These are phyloP conservation scores for Desmodus rotundus DNA, from an alignment of 2,113 vertebrate genomes.

Conservation along the genomic window DNA sequence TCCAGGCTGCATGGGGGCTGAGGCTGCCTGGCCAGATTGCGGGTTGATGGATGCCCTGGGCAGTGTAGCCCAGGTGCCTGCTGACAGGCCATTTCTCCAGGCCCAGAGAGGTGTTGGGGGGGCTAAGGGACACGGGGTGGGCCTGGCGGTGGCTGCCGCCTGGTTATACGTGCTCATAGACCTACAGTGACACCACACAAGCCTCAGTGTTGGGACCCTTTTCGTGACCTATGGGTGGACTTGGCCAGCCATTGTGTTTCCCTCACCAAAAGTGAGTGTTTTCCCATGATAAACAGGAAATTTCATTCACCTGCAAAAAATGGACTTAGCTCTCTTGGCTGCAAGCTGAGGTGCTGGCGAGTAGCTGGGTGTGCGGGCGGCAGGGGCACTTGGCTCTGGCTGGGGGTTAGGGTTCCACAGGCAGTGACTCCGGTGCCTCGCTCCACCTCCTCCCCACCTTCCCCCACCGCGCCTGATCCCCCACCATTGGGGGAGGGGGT, in stretches of 20 bases:
- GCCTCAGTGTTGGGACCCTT: neutral
- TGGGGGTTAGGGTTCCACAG: neutral
- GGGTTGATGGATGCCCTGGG: accelerated
- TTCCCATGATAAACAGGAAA: constrained; percentile 59
- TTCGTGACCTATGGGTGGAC: neutral
- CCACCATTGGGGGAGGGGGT: accelerated
- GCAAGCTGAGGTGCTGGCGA: neutral
- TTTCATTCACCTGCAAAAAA: constrained; percentile 45
- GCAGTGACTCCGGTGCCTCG: neutral
- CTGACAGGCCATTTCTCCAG: neutral
- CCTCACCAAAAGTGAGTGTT: neutral
- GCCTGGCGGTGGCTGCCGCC: neutral
- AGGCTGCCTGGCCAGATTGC: accelerated
- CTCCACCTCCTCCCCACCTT: neutral
- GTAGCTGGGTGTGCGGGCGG: neutral
- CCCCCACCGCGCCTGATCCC: neutral
- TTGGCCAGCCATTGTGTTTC: neutral
- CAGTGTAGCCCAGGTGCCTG: accelerated
- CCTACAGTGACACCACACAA: accelerated
- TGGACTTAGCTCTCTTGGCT: neutral
- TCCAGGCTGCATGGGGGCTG: neutral
- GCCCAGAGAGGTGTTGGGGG: neutral
- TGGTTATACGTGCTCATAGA: neutral
- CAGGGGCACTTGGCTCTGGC: accelerated
- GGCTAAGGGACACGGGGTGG: neutral